Evolutionary conservation across 2,113 vertebrate species (phyloP).

Genomic region (Channa maculata): DNA sequence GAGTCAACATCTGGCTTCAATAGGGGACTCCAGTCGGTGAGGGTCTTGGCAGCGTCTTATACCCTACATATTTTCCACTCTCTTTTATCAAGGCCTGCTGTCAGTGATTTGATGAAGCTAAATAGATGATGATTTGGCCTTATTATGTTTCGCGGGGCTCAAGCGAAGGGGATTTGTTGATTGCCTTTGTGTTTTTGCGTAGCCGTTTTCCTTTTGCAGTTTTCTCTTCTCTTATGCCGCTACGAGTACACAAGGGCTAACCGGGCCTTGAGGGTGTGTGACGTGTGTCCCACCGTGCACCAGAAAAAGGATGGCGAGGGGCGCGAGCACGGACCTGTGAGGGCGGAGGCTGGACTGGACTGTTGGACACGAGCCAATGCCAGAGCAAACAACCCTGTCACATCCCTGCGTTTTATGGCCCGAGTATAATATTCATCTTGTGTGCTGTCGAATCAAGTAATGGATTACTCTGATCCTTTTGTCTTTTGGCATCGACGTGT

Average conservation of each 20-base stretch:
- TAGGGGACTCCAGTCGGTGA: conserved; percentile 76
- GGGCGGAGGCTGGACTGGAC: conserved; percentile 52
- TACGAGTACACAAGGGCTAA: conserved; percentile 18
- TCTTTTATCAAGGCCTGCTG: conserved; percentile 81
- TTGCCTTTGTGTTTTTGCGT: conserved; percentile 70
- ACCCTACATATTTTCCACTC: conserved; percentile 84
- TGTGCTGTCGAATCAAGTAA: conserved; percentile 57
- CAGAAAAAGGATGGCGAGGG: conserved; percentile 46
- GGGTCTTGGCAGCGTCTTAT: conserved; percentile 83
- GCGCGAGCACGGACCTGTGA: conserved; percentile 67
- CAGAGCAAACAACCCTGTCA: conserved; percentile 75
- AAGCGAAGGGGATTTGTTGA: conserved; percentile 76
- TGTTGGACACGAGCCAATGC: conserved; percentile 61
- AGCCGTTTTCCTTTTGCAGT: conserved; percentile 12
- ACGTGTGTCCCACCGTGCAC: conserved; percentile 48
- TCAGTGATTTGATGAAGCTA: conserved; percentile 87
- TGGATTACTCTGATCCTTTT: conserved; percentile 65
- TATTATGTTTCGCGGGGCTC: conserved; percentile 78
- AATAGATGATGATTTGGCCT: conserved; percentile 84
- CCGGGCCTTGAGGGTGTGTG: conserved; percentile 43
- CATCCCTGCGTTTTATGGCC: conserved; percentile 68
- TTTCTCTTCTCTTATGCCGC: background rate
- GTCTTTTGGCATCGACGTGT: conserved; percentile 59
- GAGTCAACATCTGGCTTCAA: conserved; percentile 89
- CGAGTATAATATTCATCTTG: conserved; percentile 69